Evolutionary conservation across 2,888 invertebrate genomes (phyloP).

Genomic region (Ephialtes manifestator): DNA sequence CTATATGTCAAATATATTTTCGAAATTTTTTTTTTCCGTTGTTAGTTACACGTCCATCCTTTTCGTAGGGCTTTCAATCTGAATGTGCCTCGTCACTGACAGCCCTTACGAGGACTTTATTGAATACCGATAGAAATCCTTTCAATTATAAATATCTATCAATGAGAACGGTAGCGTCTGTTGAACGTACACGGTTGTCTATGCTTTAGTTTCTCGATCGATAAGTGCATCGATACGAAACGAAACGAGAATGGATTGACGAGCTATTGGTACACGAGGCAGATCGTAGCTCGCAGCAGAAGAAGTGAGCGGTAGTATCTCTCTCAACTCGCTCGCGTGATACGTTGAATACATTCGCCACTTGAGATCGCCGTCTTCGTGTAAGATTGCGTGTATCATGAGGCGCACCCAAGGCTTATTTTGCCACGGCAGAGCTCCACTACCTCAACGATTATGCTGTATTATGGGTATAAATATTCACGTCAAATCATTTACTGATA

Average conservation of each 20-base stretch:
- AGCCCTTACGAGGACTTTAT: neutral
- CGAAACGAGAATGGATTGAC: slow-evolving; percentile 30
- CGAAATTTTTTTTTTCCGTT: no score
- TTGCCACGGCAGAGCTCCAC: slow-evolving; percentile 79
- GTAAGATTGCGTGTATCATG: slow-evolving; percentile 66
- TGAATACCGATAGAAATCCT: slow-evolving; percentile 21
- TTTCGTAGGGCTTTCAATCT: neutral
- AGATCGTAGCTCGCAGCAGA: slow-evolving; percentile 10
- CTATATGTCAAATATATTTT: no score
- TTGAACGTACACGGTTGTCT: slow-evolving; percentile 14
- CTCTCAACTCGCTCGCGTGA: slow-evolving; percentile 45
- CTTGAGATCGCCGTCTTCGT: slow-evolving; percentile 43
- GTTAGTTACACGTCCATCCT: neutral
- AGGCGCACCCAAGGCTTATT: slow-evolving; percentile 81
- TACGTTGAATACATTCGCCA: slow-evolving; percentile 63
- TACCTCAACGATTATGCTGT: slow-evolving; percentile 45
- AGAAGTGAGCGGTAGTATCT: slow-evolving; percentile 61
- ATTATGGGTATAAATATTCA: neutral
- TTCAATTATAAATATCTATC: slow-evolving; percentile 39
- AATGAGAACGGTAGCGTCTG: slow-evolving; percentile 3
- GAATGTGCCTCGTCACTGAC: neutral
- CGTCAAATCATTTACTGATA: neutral
- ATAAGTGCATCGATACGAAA: slow-evolving; percentile 37
- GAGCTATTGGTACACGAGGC: slow-evolving; percentile 22
- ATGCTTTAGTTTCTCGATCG: slow-evolving; percentile 44